Evolutionary conservation across 2,888 invertebrate species (phyloP), one percentile per base, ranked within the genome.

Genomic region (Himalopsyche anomala): DNA sequence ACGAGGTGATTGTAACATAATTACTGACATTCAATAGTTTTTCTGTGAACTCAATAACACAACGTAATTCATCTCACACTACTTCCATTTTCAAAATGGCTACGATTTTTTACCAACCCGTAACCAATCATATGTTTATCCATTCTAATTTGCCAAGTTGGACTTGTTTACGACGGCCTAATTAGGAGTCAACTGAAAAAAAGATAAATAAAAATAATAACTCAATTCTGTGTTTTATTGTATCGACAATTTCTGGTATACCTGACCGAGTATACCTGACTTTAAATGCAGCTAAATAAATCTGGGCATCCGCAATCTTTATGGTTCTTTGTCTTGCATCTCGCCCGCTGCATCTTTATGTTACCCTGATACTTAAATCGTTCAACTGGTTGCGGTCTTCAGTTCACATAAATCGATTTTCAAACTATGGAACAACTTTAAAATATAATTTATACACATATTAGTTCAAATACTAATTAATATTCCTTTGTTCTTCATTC

Each of bases 241-340:
- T 62, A 28, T 19, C 62, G 62, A 11, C 62, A 62, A 62, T 62
- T 51, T 51, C 19, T n/a, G 9, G 62, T 62, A n/a, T 62, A 28
- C 62, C 62, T 62, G 51, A 51, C 51, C 51, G 51, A 51, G 51
- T 51, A 51, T 62, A 62, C 62, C 62, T 62, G 19, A 62, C 62
- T 62, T 62, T 62, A 62, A 62, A 62, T 28, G 15, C 74, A 38
- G 28, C 74, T 74, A 74, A 74, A 74, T 74, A 74, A 74, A 74
- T 74, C 74, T 36, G 74, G 15, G 28, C 74, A 74, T 74, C 74
- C 38, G 38, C 74, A 74, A 74, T 74, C 74, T 74, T 80, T 80
- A 80, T 80, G 80, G 40, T 80, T 80, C 80, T 40, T 80, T 80
- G 80, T 80, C 40, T 80, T 80, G 80, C 42, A 40, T 42, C 42